phyloP scores from a whole-genome alignment of 2,113 vertebrate genomes.

The Antigone vipio region DNA sequence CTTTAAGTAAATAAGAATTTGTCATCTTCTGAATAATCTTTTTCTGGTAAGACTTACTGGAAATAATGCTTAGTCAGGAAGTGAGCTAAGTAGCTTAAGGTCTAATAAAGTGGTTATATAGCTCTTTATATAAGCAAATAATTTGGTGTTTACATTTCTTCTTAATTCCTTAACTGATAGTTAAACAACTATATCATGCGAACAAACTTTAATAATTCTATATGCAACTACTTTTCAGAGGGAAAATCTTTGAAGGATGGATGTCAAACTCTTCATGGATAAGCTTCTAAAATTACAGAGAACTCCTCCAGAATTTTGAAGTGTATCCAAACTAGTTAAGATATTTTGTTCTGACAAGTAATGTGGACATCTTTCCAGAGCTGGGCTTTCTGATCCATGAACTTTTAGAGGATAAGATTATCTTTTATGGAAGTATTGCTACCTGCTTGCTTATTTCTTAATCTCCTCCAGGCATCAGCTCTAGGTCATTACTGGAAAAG shows the following conservation, averaged over 20 bases:
- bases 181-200: not conserved
- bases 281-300: not conserved
- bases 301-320: not conserved
- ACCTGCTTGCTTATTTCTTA: not conserved
- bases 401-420: not conserved
- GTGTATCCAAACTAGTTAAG: not conserved
- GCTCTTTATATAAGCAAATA: not conserved
- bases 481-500: not conserved
- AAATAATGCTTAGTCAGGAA: not conserved
- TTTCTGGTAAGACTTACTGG: not conserved
- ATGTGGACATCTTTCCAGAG: not conserved
- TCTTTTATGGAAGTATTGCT: not conserved
- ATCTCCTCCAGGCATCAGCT: not conserved
- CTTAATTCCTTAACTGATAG: not conserved
- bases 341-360: not conserved
- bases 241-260: not conserved
- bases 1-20: not conserved
- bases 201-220: not conserved
- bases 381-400: not conserved
- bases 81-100: not conserved
- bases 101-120: not conserved
- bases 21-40: not conserved
- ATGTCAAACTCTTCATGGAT: not conserved
- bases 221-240: not conserved
- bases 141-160: not conserved